These are phyloP conservation scores for Leucosticte australis DNA, from an alignment of 2,113 vertebrate species.

Conservation along the genomic window DNA sequence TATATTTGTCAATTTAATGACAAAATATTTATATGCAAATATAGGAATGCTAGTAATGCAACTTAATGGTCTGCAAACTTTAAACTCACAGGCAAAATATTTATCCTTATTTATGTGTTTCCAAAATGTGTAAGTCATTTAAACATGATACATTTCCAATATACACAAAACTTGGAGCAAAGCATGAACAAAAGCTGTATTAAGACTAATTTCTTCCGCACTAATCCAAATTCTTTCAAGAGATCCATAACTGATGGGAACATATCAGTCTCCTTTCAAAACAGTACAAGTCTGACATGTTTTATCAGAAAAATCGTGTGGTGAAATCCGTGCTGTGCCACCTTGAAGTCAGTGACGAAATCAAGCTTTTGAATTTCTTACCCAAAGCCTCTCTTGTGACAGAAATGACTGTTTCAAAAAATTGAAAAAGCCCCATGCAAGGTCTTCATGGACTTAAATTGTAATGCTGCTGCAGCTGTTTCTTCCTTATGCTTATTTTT, in stretches of 20 bases:
- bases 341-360: neutral
- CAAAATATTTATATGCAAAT: neutral
- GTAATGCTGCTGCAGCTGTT: neutral
- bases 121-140: neutral
- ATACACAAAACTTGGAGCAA: neutral
- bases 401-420: neutral
- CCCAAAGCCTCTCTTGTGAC: neutral
- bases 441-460: neutral
- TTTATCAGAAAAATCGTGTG: neutral
- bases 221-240: neutral
- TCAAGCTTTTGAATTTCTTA: neutral
- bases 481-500: neutral
- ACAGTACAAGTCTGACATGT: neutral
- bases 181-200: fast-evolving
- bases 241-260: neutral
- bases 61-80: neutral
- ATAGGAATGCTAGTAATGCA: neutral
- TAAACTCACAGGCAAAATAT: neutral
- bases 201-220: neutral
- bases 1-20: neutral
- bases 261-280: neutral
- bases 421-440: neutral
- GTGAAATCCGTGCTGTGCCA: neutral
- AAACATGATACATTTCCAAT: neutral
- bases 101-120: fast-evolving